Evolutionary conservation across 2,113 vertebrate species (phyloP).

Genomic region (Nycticorax nycticorax): DNA sequence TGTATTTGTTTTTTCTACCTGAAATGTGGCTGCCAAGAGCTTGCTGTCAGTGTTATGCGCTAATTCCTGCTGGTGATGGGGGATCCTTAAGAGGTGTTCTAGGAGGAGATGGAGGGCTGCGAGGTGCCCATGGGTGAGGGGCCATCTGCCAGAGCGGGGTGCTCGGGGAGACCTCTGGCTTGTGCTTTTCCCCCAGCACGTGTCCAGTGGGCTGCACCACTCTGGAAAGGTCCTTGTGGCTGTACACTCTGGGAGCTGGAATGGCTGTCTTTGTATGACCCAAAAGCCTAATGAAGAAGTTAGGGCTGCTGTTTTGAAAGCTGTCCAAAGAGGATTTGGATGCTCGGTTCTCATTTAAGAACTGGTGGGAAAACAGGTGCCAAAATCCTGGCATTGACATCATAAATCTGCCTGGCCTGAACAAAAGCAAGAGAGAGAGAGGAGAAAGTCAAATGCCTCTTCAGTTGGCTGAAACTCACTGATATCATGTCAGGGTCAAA

Average conservation of each 20-base stretch:
- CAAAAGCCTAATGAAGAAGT: neutral
- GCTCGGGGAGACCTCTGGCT: neutral
- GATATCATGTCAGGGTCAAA: neutral
- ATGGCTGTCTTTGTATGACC: neutral
- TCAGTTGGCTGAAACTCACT: neutral
- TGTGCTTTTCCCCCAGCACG: rapidly evolving
- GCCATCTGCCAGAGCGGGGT: neutral
- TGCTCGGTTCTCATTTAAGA: neutral
- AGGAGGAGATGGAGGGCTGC: neutral
- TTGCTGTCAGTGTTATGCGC: neutral
- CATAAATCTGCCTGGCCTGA: neutral
- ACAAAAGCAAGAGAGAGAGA: neutral
- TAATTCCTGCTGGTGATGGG: neutral
- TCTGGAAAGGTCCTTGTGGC: neutral
- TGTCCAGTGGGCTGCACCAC: rapidly evolving
- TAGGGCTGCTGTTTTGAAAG: neutral
- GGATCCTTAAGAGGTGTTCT: neutral
- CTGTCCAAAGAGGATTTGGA: neutral
- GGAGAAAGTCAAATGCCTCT: neutral
- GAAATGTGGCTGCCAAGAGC: neutral
- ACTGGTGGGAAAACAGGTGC: neutral
- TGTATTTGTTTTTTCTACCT: neutral
- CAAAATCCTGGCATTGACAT: neutral
- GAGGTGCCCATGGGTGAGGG: neutral
- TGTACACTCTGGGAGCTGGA: rapidly evolving